Evolutionary conservation across 2,888 invertebrate genomes (phyloP), one percentile per base, ranked within the genome.

Genomic region (Octonoba sinensis): DNA sequence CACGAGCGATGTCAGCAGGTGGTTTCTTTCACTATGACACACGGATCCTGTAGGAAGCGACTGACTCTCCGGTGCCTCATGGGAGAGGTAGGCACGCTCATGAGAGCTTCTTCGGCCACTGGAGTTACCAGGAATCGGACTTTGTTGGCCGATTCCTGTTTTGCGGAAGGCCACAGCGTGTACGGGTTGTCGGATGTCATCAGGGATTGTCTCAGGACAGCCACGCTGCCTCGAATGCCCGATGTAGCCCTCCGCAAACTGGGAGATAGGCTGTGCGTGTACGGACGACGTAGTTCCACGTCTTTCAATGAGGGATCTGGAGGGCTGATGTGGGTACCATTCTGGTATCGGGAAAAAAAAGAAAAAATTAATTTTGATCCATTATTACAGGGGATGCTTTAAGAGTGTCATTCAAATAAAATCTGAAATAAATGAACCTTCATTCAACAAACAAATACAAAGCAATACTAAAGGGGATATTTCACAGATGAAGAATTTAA

Each of bases 141-240:
- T 18, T 66, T 71, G 13, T 56, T 67, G 27, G 18, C 57, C 15
- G 44, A 8, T 8, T 16, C 59, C 0, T 36, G 16, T 3, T 59
- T 49, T 1, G 66, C 36, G 3, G 83, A 59, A 4, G 85, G 85
- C 85, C 85, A 85, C 11, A 85, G 65, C 56, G 83, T 85, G 76
- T 84, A 83, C 46, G 84, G 85, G 59, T 78, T 83, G 64, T 84
- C 83, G 0, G 83, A 74, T 15, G 69, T 75, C n/a, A 73, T 49
- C 18, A 85, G 59, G 15, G 84, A 83, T 51, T 77, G 83, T 18
- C 84, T 54, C 22, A 85, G 36, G 13, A 84, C 22, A 0, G 82
- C 82, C 0, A 82, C 70, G 44, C 82, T 82, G 47, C 24, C 67
- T 24, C 82, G 54, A 1, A 69, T 18, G 16, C 47, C 27, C 4